Evolutionary conservation across 2,888 invertebrate species (phyloP), one percentile per base, ranked within the genome.

Genomic region (Calameuta filiformis): DNA sequence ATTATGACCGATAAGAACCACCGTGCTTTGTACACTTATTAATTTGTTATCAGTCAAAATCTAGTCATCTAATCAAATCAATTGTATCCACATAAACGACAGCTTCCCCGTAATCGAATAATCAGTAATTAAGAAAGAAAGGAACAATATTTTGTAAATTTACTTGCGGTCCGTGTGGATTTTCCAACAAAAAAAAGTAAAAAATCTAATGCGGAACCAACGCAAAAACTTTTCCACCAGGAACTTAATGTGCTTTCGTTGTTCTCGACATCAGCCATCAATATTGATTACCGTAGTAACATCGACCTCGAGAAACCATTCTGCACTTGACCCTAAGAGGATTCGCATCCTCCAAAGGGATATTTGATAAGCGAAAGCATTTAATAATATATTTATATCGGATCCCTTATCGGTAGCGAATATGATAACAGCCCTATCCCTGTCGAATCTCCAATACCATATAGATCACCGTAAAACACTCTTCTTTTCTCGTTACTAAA

Each of bases 241-340:
- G 33, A 34, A n/a, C 71, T 34, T 71, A 71, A 71, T 71, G 71
- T 71, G 71, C 31, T 71, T 71, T 71, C 71, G 31, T 23, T 71
- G 71, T 71, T 71, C 33, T 3, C 71, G 31, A 71, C 71, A 71
- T 31, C 33, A 34, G 71, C 71, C 71, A 71, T 71, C 71, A 71
- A 71, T 71, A 71, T 71, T 34, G 71, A 71, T 71, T 71, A 71
- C 71, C 71, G 56, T 23, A 56, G 56, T 6, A 56, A 56, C 56
- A 56, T 56, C 56, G 56, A 23, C 23, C 56, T 56, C 56, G 56
- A 15, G 56, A 56, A 56, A 56, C 56, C 56, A 23, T 56, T 56
- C 56, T 23, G 56, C 23, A 56, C 56, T 56, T 23, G 23, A 56
- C 23, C 56, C 23, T 56, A 56, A 56, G 56, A 56, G 56, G 56